Evolutionary conservation across 2,888 invertebrate species (phyloP).

Genomic region (Athripsodes cinereus): DNA sequence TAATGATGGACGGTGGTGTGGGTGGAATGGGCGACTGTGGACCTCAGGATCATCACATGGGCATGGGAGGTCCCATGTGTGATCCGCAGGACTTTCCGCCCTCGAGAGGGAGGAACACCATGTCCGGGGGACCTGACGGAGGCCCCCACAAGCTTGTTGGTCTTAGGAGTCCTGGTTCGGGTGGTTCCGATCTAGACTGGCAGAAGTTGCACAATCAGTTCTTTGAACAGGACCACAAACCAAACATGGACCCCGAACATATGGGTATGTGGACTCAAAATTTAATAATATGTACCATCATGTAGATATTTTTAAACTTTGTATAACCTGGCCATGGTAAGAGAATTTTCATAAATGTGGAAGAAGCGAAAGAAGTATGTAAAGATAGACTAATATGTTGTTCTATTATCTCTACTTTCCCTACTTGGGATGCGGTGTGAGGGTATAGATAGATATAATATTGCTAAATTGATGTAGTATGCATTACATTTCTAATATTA

Average conservation of each 20-base stretch:
- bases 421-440: no score
- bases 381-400: no score
- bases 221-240: constrained; percentile 66
- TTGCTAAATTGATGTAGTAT: no score
- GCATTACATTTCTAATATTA: no score
- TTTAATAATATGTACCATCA: no score
- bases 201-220: constrained; percentile 85
- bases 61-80: constrained; percentile 45
- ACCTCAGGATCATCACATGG: constrained; percentile 39
- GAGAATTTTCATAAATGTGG: no score
- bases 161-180: constrained; percentile 40
- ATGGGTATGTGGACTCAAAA: constrained; percentile 15
- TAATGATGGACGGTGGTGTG: constrained; percentile 46
- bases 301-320: no score
- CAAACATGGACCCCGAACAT: constrained; percentile 39
- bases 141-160: constrained; percentile 35
- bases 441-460: no score
- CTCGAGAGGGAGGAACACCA: constrained; percentile 40
- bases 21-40: constrained; percentile 43
- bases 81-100: constrained; percentile 40
- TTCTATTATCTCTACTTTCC: no score
- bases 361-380: no score
- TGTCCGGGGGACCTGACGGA: constrained; percentile 34
- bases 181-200: constrained; percentile 76
- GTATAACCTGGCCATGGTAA: no score